phyloP scores from a whole-genome alignment of 2,113 vertebrate genomes.

The Fregetta grallaria region DNA sequence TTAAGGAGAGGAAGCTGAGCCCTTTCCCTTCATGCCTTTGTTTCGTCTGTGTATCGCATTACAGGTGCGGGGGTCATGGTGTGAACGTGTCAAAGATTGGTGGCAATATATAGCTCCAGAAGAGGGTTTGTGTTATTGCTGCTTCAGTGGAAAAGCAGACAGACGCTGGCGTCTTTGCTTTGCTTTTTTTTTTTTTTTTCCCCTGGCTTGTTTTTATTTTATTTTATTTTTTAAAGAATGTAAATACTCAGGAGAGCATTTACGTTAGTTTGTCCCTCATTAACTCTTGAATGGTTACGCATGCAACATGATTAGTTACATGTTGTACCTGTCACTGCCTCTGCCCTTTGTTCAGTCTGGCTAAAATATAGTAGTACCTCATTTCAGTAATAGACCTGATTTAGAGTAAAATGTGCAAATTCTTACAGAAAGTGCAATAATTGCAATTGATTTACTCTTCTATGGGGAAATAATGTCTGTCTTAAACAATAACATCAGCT shows the following conservation, averaged over 20 bases:
- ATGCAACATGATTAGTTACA: conserved; percentile 1
- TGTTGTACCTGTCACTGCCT: conserved; percentile 30
- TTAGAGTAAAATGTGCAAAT: conserved; percentile 41
- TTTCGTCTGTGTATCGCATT: conserved; percentile 40
- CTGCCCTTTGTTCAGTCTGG: conserved; percentile 29
- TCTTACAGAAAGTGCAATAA: conserved; percentile 53
- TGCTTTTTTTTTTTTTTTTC: too few relatives aligned
- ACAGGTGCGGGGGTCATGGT: conserved; percentile 34
- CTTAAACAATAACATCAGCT: conserved; percentile 62
- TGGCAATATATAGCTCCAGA: conserved; percentile 45
- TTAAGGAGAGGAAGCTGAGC: conserved; percentile 58
- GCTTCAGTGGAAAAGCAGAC: background rate
- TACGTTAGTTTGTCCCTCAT: conserved; percentile 52
- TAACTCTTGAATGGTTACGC: conserved; percentile 47
- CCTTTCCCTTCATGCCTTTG: conserved; percentile 50
- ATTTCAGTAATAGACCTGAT: conserved; percentile 43
- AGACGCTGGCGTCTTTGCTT: background rate
- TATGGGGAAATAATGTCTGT: conserved; percentile 58
- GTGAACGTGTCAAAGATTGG: background rate
- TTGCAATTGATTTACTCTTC: conserved; percentile 67
- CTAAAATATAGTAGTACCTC: conserved; percentile 27
- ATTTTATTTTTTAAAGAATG: background rate
- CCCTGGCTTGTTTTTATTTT: background rate
- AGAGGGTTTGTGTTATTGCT: background rate
- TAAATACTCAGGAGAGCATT: background rate